phyloP scores from a whole-genome alignment of 2,888 invertebrate genomes.

The Podotricha telesiphe region DNA sequence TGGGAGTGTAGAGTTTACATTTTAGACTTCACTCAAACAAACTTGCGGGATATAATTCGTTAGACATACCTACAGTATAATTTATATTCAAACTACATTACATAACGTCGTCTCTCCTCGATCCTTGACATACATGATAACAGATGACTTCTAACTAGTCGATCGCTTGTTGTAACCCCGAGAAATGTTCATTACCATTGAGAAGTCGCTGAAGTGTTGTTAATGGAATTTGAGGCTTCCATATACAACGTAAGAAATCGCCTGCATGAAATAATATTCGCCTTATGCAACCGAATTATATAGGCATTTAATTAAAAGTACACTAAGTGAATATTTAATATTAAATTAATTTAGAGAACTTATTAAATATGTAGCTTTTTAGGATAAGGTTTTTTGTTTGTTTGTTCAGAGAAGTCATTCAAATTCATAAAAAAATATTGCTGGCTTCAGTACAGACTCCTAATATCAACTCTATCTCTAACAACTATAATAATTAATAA shows the following conservation, averaged over 20 bases:
- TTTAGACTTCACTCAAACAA: no score
- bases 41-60: no score
- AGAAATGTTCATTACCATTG: conserved; percentile 23
- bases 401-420: no score
- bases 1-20: no score
- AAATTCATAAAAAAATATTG: no score
- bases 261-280: neutral
- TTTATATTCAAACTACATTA: neutral
- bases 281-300: neutral
- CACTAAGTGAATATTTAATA: neutral
- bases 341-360: no score
- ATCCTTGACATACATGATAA: conserved; percentile 28
- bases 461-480: no score
- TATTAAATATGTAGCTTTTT: no score
- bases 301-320: neutral
- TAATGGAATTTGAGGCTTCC: conserved; percentile 10
- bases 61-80: neutral
- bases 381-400: no score
- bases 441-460: no score
- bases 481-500: no score
- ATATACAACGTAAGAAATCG: neutral
- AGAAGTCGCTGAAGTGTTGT: conserved; percentile 25
- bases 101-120: neutral
- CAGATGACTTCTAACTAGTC: conserved; percentile 18
- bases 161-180: conserved; percentile 11